A percentile compares a stretch with the other conserved stretches of the same genome.
phyloP scores from a whole-genome alignment of 1,140 invertebrate genomes.

The Aphidius ervi region DNA sequence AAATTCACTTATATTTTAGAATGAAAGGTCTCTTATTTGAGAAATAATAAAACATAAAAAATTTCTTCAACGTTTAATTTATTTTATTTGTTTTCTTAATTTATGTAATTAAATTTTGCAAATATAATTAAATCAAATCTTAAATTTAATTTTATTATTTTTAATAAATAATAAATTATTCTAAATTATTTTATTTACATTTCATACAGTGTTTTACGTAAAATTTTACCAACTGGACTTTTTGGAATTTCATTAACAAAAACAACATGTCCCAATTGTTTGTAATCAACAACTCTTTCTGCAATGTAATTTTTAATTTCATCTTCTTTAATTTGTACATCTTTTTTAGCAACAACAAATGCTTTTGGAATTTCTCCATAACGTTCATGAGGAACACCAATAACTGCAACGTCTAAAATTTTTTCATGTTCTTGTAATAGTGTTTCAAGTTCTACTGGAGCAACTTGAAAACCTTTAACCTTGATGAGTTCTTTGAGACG shows the following conservation, averaged over 20 bases:
- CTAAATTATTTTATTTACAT: not conserved
- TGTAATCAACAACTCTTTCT: slow-evolving; percentile 58
- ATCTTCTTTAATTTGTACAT: slow-evolving; percentile 41
- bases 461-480: slow-evolving; percentile 55
- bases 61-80: too few relatives aligned
- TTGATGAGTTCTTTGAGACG: slow-evolving; percentile 61
- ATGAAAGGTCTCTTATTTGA: too few relatives aligned
- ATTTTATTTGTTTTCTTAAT: too few relatives aligned
- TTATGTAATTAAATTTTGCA: too few relatives aligned
- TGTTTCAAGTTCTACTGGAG: slow-evolving; percentile 36
- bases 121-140: too few relatives aligned
- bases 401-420: slow-evolving; percentile 72
- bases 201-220: slow-evolving; percentile 59
- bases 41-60: too few relatives aligned
- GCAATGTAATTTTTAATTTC: slow-evolving; percentile 57
- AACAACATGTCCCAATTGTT: slow-evolving; percentile 63
- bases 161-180: too few relatives aligned
- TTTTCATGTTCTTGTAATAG: slow-evolving; percentile 44
- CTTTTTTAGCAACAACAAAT: slow-evolving; percentile 58
- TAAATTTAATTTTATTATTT: too few relatives aligned
- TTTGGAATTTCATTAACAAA: slow-evolving; percentile 71
- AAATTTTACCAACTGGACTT: slow-evolving; percentile 70
- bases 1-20: too few relatives aligned
- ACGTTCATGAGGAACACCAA: slow-evolving; percentile 69
- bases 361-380: slow-evolving; percentile 70